Evolutionary conservation across 1,140 invertebrate genomes (phyloP).

Genomic region (Diabrotica virgifera): DNA sequence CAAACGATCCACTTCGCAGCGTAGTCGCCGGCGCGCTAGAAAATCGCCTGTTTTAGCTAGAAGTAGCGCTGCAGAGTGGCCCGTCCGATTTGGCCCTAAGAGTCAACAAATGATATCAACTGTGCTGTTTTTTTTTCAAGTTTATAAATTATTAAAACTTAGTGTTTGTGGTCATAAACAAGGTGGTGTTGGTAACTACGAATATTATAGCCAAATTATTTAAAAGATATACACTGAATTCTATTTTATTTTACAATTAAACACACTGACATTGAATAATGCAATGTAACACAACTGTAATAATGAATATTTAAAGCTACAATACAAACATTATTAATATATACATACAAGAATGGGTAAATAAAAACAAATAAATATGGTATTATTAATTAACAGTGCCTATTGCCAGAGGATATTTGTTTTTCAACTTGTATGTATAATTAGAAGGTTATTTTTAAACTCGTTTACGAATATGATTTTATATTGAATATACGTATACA

Average conservation of each 20-base stretch:
- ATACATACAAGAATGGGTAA: neutral
- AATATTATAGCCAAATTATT: too few species aligned
- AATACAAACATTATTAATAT: neutral
- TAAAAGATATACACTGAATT: too few species aligned
- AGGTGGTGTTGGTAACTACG: too few species aligned
- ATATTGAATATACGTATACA: neutral
- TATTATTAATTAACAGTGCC: slow-evolving; percentile 2
- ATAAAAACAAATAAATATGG: slow-evolving; percentile 3
- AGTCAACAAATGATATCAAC: too few species aligned
- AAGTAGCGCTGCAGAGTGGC: too few species aligned
- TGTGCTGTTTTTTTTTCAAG: too few species aligned
- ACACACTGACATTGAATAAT: neutral
- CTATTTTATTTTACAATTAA: neutral
- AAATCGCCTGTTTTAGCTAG: too few species aligned
- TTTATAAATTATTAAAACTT: too few species aligned
- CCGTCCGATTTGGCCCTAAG: too few species aligned
- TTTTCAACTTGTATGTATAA: slow-evolving; percentile 1
- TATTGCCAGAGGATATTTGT: neutral
- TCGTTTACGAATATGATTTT: neutral
- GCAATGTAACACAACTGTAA: neutral
- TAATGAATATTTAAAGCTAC: neutral
- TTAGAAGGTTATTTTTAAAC: slow-evolving; percentile 1
- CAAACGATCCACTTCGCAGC: too few species aligned
- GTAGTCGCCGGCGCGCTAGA: too few species aligned
- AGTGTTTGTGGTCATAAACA: too few species aligned